Conservation (phyloP, 2,888 invertebrate genomes). For the Tinea trinotella region DNA sequence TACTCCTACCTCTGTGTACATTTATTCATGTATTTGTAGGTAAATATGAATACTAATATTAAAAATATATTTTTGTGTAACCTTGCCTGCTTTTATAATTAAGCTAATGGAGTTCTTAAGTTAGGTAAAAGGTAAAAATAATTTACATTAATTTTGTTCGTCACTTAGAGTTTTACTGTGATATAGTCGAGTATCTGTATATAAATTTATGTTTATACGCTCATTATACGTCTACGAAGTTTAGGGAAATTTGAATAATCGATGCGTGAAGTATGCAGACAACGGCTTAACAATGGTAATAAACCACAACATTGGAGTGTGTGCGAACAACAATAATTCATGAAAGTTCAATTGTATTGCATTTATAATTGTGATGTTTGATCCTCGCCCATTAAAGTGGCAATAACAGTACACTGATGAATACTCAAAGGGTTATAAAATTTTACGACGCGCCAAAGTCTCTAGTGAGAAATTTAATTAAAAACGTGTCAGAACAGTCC, state of each 20-base stretch:
- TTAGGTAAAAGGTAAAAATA: background rate
- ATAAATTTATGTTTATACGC: too few relatives aligned
- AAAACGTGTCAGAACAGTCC: slow-evolving; percentile 43
- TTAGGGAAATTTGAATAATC: background rate
- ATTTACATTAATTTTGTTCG: too few relatives aligned
- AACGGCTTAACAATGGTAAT: slow-evolving; percentile 3
- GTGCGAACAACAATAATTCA: slow-evolving; percentile 11
- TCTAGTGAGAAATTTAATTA: slow-evolving; percentile 64
- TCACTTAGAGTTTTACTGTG: too few relatives aligned
- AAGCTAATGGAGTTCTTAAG: background rate
- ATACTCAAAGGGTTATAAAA: slow-evolving; percentile 55
- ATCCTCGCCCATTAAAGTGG: slow-evolving; percentile 26
- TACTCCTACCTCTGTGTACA: slow-evolving; percentile 40
- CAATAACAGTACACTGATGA: slow-evolving; percentile 43
- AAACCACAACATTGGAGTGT: background rate
- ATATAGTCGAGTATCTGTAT: too few relatives aligned
- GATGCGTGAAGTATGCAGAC: background rate
- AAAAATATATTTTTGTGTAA: slow-evolving; percentile 11
- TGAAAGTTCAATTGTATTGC: background rate
- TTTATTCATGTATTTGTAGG: slow-evolving; percentile 12
- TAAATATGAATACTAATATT: slow-evolving; percentile 10
- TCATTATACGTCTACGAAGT: background rate
- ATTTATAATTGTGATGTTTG: slow-evolving; percentile 12
- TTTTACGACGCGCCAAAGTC: slow-evolving; percentile 45
- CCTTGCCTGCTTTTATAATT: background rate